Conservation (phyloP, 2,797 vertebrate genomes). For the Atherinosoma microstoma region DNA sequence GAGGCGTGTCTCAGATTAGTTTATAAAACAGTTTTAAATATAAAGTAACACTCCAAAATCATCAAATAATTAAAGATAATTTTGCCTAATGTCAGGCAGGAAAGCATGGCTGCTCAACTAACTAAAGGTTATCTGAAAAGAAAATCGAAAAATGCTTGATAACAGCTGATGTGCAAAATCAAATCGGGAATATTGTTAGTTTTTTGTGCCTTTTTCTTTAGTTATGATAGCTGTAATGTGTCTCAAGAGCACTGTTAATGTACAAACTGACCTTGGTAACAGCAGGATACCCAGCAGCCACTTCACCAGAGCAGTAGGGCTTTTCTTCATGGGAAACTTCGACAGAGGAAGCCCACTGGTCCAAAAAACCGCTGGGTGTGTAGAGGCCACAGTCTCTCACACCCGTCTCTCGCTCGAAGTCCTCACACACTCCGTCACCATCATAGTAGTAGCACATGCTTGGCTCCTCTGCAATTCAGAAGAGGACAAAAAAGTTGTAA, state of each 20-base stretch:
- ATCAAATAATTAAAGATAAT: not conserved
- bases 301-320: slow-evolving; percentile 93
- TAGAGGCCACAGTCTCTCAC: slow-evolving; percentile 97
- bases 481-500: not conserved
- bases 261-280: slow-evolving; percentile 90
- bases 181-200: not conserved
- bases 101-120: not conserved
- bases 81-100: slow-evolving; percentile 2
- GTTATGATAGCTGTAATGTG: not conserved
- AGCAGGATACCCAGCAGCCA: slow-evolving; percentile 93
- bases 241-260: not conserved
- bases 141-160: not conserved
- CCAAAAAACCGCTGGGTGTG: slow-evolving; percentile 93
- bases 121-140: not conserved
- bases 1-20: not conserved
- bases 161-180: slow-evolving; percentile 1
- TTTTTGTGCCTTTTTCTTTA: not conserved
- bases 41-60: not conserved
- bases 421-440: slow-evolving; percentile 96
- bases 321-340: slow-evolving; percentile 93
- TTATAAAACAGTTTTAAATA: slow-evolving; percentile 4
- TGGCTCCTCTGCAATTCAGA: slow-evolving; percentile 88
- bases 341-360: slow-evolving; percentile 94
- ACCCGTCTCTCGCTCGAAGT: slow-evolving; percentile 95
- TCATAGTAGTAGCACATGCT: slow-evolving; percentile 98